These are phyloP conservation scores for Dasysyrphus tricinctus DNA, from an alignment of 2,888 invertebrate genomes.

Conservation along the genomic window DNA sequence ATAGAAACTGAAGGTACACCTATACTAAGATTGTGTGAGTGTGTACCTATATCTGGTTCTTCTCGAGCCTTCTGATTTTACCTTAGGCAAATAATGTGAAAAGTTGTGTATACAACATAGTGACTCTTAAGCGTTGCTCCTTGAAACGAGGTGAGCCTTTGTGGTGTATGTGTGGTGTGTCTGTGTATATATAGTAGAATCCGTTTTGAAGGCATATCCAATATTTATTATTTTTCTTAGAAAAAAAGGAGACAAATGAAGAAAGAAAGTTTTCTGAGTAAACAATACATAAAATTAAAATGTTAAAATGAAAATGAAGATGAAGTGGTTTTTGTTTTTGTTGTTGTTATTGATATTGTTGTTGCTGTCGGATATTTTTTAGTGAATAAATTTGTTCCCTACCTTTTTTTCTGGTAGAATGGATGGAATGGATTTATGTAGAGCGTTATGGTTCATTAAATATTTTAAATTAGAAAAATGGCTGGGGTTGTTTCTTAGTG, in stretches of 20 bases:
- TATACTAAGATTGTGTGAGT: neutral
- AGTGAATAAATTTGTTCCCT: slow-evolving; percentile 10
- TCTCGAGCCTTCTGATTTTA: slow-evolving; percentile 13
- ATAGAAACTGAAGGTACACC: neutral
- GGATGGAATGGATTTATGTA: slow-evolving; percentile 51
- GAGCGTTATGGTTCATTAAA: slow-evolving; percentile 67
- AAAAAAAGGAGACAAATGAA: neutral
- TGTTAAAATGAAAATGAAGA: slow-evolving; percentile 49
- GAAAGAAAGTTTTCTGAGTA: slow-evolving; percentile 30
- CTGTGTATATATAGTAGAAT: neutral
- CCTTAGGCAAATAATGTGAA: neutral
- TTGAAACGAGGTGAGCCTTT: neutral
- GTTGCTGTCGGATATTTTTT: neutral
- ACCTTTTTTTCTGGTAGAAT: neutral
- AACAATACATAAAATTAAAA: slow-evolving; percentile 60
- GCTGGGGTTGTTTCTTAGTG: slow-evolving; percentile 13
- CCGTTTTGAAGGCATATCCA: neutral
- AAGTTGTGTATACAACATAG: neutral
- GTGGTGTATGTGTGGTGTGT: neutral
- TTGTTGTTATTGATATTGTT: neutral
- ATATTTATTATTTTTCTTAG: neutral
- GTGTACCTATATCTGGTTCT: neutral
- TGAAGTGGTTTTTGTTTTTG: slow-evolving; percentile 17
- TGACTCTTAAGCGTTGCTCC: neutral
- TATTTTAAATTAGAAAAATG: slow-evolving; percentile 63